These are phyloP conservation scores for Andrena bucephala DNA, from an alignment of 2,888 invertebrate genomes.

Conservation along the genomic window DNA sequence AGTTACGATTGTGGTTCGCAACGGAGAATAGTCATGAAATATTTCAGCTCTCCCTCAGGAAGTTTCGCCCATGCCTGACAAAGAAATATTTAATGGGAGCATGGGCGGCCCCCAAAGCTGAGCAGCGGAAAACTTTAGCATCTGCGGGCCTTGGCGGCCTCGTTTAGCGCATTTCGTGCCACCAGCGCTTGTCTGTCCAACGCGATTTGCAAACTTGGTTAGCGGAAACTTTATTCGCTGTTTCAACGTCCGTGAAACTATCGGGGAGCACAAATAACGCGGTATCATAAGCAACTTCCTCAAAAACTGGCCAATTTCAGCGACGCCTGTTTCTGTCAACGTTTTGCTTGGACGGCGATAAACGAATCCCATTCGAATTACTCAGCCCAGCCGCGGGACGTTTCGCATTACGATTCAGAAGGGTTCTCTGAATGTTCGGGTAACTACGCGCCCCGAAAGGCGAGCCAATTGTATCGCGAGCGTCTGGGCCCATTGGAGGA, in stretches of 20 bases:
- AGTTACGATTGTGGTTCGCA: conserved; percentile 22
- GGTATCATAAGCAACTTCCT: neutral
- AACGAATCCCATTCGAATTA: neutral
- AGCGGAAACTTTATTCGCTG: conserved; percentile 17
- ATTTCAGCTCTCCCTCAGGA: conserved; percentile 51
- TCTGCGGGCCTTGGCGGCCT: conserved; percentile 10
- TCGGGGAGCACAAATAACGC: conserved; percentile 9
- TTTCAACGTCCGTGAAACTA: neutral
- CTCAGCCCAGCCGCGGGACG: neutral
- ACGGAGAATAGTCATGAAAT: conserved; percentile 58
- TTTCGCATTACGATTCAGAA: conserved; percentile 9
- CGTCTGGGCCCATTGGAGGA: neutral
- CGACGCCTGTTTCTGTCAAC: neutral
- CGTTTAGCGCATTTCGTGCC: conserved; percentile 17
- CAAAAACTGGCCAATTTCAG: neutral
- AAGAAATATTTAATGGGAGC: conserved; percentile 64
- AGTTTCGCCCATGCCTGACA: conserved; percentile 50
- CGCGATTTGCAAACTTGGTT: conserved; percentile 24
- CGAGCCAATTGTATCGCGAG: neutral
- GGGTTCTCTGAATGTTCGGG: neutral
- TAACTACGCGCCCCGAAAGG: conserved; percentile 16
- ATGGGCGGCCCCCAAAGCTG: conserved; percentile 33
- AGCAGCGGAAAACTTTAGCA: conserved; percentile 59
- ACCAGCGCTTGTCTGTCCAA: neutral
- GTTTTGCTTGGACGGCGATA: neutral